These are phyloP conservation scores for Acrocera orbiculus DNA, from an alignment of 2,888 invertebrate species.

Conservation along the genomic window DNA sequence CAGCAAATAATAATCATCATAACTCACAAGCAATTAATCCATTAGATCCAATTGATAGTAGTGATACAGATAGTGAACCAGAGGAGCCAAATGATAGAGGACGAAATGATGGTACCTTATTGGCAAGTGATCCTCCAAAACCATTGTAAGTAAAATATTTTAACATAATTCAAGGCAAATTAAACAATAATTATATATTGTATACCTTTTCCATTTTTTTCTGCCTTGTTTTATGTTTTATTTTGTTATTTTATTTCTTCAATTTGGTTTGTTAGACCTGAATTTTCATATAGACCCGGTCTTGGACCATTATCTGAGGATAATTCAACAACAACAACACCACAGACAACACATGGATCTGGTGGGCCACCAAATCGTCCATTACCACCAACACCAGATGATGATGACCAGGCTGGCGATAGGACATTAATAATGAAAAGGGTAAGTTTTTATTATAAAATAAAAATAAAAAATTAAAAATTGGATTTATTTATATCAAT, in stretches of 20 bases:
- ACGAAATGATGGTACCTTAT: conserved; percentile 81
- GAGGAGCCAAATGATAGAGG: conserved; percentile 63
- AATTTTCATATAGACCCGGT: conserved; percentile 65
- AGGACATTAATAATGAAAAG: conserved; percentile 82
- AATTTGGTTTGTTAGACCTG: conserved; percentile 53
- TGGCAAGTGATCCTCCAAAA: conserved; percentile 92
- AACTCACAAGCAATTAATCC: conserved; percentile 35
- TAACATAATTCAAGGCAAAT: background rate
- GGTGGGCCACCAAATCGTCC: conserved; percentile 80
- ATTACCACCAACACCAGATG: conserved; percentile 86
- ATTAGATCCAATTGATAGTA: conserved; percentile 48
- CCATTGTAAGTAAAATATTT: conserved; percentile 65
- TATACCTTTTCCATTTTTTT: conserved; percentile 2
- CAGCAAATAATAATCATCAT: conserved; percentile 29
- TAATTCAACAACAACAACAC: conserved; percentile 26
- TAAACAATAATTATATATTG: background rate
- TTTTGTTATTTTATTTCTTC: conserved; percentile 10
- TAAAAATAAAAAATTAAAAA: no score
- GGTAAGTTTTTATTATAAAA: conserved; percentile 44
- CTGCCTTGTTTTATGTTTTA: conserved; percentile 10
- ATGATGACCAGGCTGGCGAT: conserved; percentile 66
- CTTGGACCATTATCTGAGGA: conserved; percentile 44
- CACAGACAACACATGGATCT: conserved; percentile 25
- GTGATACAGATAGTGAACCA: conserved; percentile 67
- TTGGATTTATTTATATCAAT: no score